Evolutionary conservation across 1,140 invertebrate species (phyloP), one percentile per base, ranked within the genome.

Genomic region (Micrasema longulum): DNA sequence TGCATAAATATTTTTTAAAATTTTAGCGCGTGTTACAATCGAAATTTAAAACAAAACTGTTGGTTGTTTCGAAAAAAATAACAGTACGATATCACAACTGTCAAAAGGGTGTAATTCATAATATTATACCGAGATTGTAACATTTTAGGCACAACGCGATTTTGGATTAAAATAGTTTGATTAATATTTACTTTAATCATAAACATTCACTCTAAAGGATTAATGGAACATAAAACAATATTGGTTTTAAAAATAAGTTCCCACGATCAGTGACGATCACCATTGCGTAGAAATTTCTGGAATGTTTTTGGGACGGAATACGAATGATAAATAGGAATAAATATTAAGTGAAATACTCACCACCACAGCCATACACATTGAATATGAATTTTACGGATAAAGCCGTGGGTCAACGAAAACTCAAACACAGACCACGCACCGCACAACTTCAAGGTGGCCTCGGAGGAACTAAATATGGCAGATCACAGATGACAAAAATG

Each of bases 291-390:
- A 16, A 45, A 11, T 41, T 41, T 41, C 5, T n/a, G 2, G 41
- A n/a, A 45, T 14, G 41, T 14, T 45, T 6, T 6, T 16, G 7
- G 1, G 41, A 12, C 12, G n/a, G n/a, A 12, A 45, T 6, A 6
- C n/a, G 16, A 60, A 22, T 57, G 53, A 60, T n/a, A 35, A 45
- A 43, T 43, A 10, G 18, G n/a, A 4, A 43, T 43, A 18, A 45
- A 23, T 43, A 41, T 20, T n/a, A 20, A 11, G 10, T 48, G 23
- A 31, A 26, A 45, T 12, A 83, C 84, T 83, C 77, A 84, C 82
- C 83, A 82, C 81, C 84, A 84, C 83, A 85, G 83, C 84, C 84
- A 85, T 84, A 85, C 84, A 85, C 84, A 85, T 85, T 84, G 83
- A 85, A 85, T 84, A 81, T 79, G 80, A 83, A 80, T 82, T 83